Base-by-base conservation (phyloP, 2,888 invertebrate species). In the Lasioglossum calceatum region DNA sequence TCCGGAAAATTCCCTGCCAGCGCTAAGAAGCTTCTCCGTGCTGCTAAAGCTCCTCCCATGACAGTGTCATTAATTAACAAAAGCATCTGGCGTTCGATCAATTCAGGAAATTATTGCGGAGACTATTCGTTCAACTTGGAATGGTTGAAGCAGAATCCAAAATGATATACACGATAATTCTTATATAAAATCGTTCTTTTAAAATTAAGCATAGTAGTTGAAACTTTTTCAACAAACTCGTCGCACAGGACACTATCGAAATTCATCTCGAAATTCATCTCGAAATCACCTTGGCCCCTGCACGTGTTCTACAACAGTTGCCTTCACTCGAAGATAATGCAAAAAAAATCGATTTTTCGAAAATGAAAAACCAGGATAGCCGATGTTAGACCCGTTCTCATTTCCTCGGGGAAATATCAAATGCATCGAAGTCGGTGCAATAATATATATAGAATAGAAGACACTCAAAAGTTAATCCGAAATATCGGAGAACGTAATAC, bases 1-100 rank as follows among this genome's bases (percentile, higher is more conserved):
- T 77, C 73, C 36, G 16, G 77, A 58, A 84, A 84, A 84, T 81
- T 84, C 70, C 39, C 50, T 50, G 72, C 32, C 61, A 8, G 27
- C 7, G 39, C 39, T 10, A 44, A 19, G 47, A 36, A 12, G 39
- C 36, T 27, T n/a, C 73, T 39, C 7, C 10, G 27, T 23, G 32
- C 54, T 39, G 39, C 81, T 81, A 47, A 77, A 77, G 73, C 81
- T 74, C 74, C 67, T 42, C 54, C 27, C 32, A 74, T 32, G 47
- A 8, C 19, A 39, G 7, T 47, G 61, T 32, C 47, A 61, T 75
- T 75, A 75, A 82, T 82, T 82, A 61, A 71, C 75, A 42, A 61
- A n/a, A 39, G 39, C 42, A n/a, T 42, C 71, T 42, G 12, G 1
- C 42, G 12, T 71, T 42, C 71, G n/a, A 71, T 71, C n/a, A 71